Conservation (phyloP, 2,888 invertebrate genomes). For the Campoletis raptor region DNA sequence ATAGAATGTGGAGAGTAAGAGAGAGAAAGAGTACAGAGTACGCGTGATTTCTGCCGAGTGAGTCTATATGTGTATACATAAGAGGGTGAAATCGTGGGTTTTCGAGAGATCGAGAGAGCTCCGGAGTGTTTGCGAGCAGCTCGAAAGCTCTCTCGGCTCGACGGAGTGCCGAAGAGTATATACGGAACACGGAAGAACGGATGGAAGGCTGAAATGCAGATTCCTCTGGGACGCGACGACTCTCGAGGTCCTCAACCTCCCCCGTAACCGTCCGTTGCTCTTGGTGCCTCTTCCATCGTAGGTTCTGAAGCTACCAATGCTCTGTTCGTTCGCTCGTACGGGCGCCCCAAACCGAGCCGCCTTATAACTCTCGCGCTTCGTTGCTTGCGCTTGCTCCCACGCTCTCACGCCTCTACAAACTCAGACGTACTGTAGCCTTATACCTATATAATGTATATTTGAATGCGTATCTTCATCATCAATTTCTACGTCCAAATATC, state of each 20-base stretch:
- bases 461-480: slow-evolving; percentile 14
- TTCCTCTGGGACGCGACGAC: slow-evolving; percentile 81
- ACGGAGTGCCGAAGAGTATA: slow-evolving; percentile 69
- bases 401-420: slow-evolving; percentile 85
- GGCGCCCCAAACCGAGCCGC: slow-evolving; percentile 50
- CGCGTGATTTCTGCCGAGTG: slow-evolving; percentile 52
- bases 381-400: slow-evolving; percentile 76
- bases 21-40: slow-evolving; percentile 19
- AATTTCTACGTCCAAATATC: slow-evolving; percentile 42
- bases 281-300: slow-evolving; percentile 73
- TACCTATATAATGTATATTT: slow-evolving; percentile 20
- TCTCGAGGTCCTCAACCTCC: slow-evolving; percentile 75
- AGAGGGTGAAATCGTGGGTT: slow-evolving; percentile 68
- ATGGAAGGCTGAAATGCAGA: slow-evolving; percentile 85
- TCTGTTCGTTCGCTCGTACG: slow-evolving; percentile 50
- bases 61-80: slow-evolving; percentile 26
- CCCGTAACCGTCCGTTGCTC: slow-evolving; percentile 66
- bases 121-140: slow-evolving; percentile 83
- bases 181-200: slow-evolving; percentile 76
- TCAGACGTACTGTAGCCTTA: slow-evolving; percentile 58
- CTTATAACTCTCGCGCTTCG: slow-evolving; percentile 74
- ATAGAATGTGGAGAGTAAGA: slow-evolving; percentile 12
- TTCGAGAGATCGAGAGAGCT: slow-evolving; percentile 58
- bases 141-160: slow-evolving; percentile 83
- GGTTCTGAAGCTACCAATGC: slow-evolving; percentile 63